Evolutionary conservation across 64 coral and sea anemone species (phyloP), one percentile per base, ranked within the genome.

Genomic region (Montipora cactus): DNA sequence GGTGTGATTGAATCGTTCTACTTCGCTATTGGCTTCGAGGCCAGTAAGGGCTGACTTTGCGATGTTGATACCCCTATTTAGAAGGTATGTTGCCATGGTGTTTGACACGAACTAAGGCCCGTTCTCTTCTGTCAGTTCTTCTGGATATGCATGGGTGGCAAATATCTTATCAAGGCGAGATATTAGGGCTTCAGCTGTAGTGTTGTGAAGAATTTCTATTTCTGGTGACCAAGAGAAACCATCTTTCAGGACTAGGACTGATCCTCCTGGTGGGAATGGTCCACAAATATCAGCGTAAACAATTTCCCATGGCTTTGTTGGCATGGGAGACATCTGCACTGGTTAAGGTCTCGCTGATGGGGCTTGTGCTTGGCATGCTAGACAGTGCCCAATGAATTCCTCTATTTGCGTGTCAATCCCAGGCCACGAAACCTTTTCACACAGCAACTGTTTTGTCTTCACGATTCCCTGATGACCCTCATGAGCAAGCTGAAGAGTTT

Each of bases 281-380:
- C 84, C 46, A 20, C 46, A 87, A 37, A 87, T 49, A 49, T 87
- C 67, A 51, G 62, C 25, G 13, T 87, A 48, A 28, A 87, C n/a
- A 15, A 74, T 15, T n/a, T 49, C 21, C 45, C 84, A 74, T 46
- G 84, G 84, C 45, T 74, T 19, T 50, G 68, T 46, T 5, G 68
- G 84, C 68, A 87, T 87, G 14, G 64, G 25, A 22, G 66, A 70
- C 84, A 87, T 87, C n/a, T 72, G 67, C 23, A 87, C 25, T 22
- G 84, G 67, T 22, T 87, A 22, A 50, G 67, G 44, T 5, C 15
- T 75, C 14, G 66, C 10, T 75, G 13, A 70, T 67, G 84, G 81
- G 19, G 11, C 81, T 61, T 84, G 81, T 37, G 67, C 48, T 44
- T 84, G 81, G 50, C 55, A 84, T 59, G 81, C 49, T 14, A 84